A percentile compares a stretch with the other conserved stretches of the same genome.
Conservation (phyloP, 2,888 invertebrate species). For the Xestia xanthographa region DNA sequence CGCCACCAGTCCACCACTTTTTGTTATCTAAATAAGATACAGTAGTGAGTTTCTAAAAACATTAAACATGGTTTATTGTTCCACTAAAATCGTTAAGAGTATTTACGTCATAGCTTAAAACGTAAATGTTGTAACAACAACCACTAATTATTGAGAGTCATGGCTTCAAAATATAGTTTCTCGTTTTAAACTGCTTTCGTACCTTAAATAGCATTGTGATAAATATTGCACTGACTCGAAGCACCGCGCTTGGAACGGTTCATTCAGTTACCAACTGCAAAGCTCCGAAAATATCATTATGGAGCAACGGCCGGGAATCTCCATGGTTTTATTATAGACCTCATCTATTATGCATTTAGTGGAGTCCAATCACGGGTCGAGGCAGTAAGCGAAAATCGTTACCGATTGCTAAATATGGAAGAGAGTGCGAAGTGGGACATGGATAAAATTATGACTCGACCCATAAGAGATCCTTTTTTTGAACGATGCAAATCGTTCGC, state of each 20-base stretch:
- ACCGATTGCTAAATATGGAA: conserved; percentile 76
- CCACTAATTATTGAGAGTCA: conserved; percentile 60
- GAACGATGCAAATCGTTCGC: conserved; percentile 48
- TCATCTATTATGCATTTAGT: conserved; percentile 87
- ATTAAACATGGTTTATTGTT: conserved; percentile 72
- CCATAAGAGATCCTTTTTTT: conserved; percentile 33
- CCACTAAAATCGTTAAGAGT: conserved; percentile 66
- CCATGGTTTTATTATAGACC: conserved; percentile 86
- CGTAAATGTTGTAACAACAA: conserved; percentile 64
- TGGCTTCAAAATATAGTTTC: conserved; percentile 62
- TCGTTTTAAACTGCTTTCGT: conserved; percentile 56
- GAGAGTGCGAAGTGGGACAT: conserved; percentile 63
- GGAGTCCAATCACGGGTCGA: conserved; percentile 79
- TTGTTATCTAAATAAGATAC: conserved; percentile 64
- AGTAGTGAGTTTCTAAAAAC: conserved; percentile 71
- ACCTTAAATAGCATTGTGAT: conserved; percentile 68
- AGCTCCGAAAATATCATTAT: conserved; percentile 82
- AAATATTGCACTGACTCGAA: conserved; percentile 66
- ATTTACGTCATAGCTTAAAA: conserved; percentile 59
- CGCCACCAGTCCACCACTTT: conserved; percentile 59
- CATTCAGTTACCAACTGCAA: conserved; percentile 76
- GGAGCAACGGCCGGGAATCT: conserved; percentile 81
- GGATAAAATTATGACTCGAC: conserved; percentile 46
- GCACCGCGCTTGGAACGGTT: conserved; percentile 63
- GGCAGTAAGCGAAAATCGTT: conserved; percentile 86